Percentiles rank a stretch among this genome's conserved stretches.
These are phyloP conservation scores for Colossoma macropomum DNA, from an alignment of 2,113 vertebrate genomes.

Conservation along the genomic window DNA sequence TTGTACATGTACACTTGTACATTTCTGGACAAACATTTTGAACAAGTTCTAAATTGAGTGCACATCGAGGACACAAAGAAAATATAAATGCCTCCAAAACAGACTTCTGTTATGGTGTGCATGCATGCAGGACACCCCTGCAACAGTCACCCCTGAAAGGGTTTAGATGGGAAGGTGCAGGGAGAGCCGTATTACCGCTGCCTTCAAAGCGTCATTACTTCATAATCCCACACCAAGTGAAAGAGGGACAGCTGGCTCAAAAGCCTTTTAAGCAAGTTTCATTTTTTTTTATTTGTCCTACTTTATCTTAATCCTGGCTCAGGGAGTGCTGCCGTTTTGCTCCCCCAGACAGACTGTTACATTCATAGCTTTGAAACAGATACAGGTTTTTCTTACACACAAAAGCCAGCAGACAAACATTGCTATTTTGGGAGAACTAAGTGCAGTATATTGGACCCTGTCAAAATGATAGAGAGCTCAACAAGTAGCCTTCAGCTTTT, in stretches of 20 bases:
- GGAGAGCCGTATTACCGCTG: constrained; percentile 47
- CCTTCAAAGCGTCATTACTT: constrained; percentile 65
- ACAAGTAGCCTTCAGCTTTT: constrained; percentile 51
- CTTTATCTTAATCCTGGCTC: constrained; percentile 76
- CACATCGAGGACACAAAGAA: constrained; percentile 17
- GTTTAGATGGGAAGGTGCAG: constrained; percentile 24
- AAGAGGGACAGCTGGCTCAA: constrained; percentile 75
- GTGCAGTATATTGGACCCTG: constrained; percentile 59
- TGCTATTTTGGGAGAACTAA: constrained; percentile 45
- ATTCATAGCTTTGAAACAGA: constrained; percentile 61
- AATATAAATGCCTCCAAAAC: neutral
- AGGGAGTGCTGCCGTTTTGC: constrained; percentile 60
- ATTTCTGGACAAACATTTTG: too few relatives aligned
- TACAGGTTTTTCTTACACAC: constrained; percentile 44
- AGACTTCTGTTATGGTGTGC: neutral
- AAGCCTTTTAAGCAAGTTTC: constrained; percentile 76
- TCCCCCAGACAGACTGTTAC: constrained; percentile 50
- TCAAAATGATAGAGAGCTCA: constrained; percentile 49
- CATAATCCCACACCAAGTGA: constrained; percentile 73
- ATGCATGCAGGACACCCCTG: constrained; percentile 20
- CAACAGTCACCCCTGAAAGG: constrained; percentile 14
- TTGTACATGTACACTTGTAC: neutral
- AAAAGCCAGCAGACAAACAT: constrained; percentile 29
- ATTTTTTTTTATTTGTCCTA: constrained; percentile 75
- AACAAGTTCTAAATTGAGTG: constrained; percentile 18